Conservation (phyloP, 2,888 invertebrate genomes). For the Amphimallon solstitiale region DNA sequence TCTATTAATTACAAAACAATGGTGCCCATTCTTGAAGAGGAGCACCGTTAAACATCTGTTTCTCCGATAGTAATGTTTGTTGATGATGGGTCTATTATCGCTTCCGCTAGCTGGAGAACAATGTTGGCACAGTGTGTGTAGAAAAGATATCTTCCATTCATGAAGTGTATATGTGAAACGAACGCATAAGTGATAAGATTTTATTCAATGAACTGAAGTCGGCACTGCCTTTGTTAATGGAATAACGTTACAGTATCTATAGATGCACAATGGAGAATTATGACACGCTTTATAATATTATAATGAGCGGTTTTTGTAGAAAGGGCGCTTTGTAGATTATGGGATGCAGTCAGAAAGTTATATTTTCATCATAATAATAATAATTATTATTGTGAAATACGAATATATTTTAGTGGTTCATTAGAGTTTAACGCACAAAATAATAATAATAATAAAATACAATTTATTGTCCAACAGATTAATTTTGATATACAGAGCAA, state of each 20-base stretch:
- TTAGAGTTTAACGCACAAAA: too few relatives aligned
- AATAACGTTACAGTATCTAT: constrained; percentile 12
- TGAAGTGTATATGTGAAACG: constrained; percentile 1
- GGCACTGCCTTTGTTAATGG: constrained; percentile 44
- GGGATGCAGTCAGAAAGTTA: too few relatives aligned
- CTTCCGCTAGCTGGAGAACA: background rate
- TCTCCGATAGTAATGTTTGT: background rate
- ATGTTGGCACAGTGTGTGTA: background rate
- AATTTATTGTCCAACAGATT: too few relatives aligned
- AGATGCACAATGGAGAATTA: constrained; percentile 12
- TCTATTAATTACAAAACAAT: constrained; percentile 38
- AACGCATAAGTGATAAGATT: background rate
- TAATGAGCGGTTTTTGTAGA: too few relatives aligned
- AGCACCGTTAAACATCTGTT: constrained; percentile 32
- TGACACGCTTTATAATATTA: background rate
- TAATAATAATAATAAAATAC: too few relatives aligned
- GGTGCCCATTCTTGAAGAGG: constrained; percentile 6
- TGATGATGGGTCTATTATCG: background rate
- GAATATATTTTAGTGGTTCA: too few relatives aligned
- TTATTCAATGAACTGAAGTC: constrained; percentile 17
- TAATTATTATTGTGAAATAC: too few relatives aligned
- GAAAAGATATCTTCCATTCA: background rate
- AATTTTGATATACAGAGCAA: too few relatives aligned
- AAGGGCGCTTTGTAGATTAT: too few relatives aligned
- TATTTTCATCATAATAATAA: too few relatives aligned